Base-by-base conservation (phyloP, 2,113 vertebrate genomes). In the Hystrix cristata region DNA sequence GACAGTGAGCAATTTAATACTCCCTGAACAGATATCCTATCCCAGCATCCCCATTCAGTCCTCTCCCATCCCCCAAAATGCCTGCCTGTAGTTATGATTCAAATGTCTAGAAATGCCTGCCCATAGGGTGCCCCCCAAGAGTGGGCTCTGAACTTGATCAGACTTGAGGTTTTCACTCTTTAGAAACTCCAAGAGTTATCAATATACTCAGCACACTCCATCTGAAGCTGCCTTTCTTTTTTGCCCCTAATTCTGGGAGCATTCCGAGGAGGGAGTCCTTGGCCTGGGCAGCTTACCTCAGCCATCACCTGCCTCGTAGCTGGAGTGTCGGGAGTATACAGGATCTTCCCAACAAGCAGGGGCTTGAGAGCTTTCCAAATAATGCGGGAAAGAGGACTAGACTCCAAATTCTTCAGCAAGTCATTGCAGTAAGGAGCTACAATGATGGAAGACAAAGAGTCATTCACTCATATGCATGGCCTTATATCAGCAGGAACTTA, bases 311-410 rank as follows among this genome's bases (percentile, higher is more conserved):
- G 99, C 96, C 99, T 99, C 0, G 99, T 98, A 2, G 99, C 99
- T 1, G 99, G 99, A 0, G 99, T 99, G 97, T 99, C 99, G 5
- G 99, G 99, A 1, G 99, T 99, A 98, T 99, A 99, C 60, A 99
- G 98, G 97, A 99, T 99, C 98, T 99, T 99, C 59, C 99, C 99
- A 96, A 99, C 97, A 83, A 99, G 99, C 96, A 99, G 98, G 1
- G 99, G 99, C 83, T 99, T 99, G 76, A 99, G 97, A 21, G 99
- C 99, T 95, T 99, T 99, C 99, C 99, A 99, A 94, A 99, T 99
- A 99, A 99, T 99, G 82, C 99, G 98, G 94, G 99, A 99, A 98
- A 99, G 99, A 0, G 99, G 99, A 97, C 99, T 99, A 19, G 99
- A 99, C 96, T 99, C 99, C 98, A 99, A 98, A 90, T 97, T 99